These are phyloP conservation scores for Criorhina ranunculi DNA, from an alignment of 2,888 invertebrate genomes.

Conservation along the genomic window DNA sequence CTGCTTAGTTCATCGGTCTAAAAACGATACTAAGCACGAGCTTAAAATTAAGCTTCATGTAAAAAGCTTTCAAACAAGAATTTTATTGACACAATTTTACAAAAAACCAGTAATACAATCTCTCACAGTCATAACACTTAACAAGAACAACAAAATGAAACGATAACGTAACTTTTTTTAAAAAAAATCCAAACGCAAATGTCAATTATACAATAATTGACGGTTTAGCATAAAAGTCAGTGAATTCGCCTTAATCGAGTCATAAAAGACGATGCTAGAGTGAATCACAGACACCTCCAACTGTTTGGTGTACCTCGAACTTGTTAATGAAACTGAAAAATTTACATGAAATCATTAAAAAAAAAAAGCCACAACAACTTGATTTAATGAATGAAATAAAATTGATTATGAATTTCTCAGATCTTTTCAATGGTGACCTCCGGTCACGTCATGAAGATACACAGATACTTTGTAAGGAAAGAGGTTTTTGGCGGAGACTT, in stretches of 20 bases:
- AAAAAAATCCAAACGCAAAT: background rate
- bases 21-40: background rate
- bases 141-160: background rate
- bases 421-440: conserved; percentile 11
- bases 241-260: conserved; percentile 10
- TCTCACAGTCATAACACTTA: background rate
- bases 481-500: background rate
- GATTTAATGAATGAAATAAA: conserved; percentile 22
- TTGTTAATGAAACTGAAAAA: conserved; percentile 13
- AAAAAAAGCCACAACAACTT: background rate
- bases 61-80: background rate
- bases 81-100: background rate
- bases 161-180: conserved; percentile 10
- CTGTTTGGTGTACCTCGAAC: background rate
- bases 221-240: conserved; percentile 15
- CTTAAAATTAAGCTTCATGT: no score
- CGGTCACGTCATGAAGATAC: background rate
- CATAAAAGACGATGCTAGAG: conserved; percentile 1
- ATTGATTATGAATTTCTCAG: background rate
- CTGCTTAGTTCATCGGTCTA: background rate
- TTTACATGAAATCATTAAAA: background rate
- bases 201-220: background rate
- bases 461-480: background rate
- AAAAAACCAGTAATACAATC: background rate
- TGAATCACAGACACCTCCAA: conserved; percentile 11